A percentile compares a stretch with the other conserved stretches of the same genome.
Conservation (phyloP, 2,888 invertebrate genomes). For the Phalangium opilio region DNA sequence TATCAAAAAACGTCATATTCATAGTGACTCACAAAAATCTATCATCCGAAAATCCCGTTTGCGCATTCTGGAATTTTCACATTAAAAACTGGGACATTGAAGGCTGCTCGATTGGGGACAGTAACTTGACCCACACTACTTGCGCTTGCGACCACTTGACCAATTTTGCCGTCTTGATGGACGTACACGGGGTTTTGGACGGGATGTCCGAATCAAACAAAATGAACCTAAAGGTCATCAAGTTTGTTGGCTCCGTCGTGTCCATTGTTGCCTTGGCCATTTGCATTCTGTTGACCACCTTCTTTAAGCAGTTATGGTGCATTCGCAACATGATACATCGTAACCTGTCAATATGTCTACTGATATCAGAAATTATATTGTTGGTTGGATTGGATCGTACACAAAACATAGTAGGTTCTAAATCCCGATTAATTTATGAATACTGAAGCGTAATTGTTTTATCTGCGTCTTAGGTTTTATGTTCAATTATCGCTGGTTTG, state of each 20-base stretch:
- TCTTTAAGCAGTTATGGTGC: conserved; percentile 5
- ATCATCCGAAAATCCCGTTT: conserved; percentile 7
- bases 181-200: conserved; percentile 5
- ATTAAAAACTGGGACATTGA: conserved; percentile 10
- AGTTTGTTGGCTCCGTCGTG: conserved; percentile 8
- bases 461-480: conserved; percentile 8
- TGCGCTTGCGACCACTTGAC: conserved; percentile 14
- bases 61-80: conserved; percentile 10
- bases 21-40: conserved; percentile 6
- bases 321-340: conserved; percentile 16
- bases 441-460: no score
- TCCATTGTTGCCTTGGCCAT: conserved; percentile 10
- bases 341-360: conserved; percentile 13
- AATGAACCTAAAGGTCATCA: conserved; percentile 7
- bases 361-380: conserved; percentile 14
- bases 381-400: conserved; percentile 15
- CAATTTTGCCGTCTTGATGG: conserved; percentile 14
- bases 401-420: conserved; percentile 13
- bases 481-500: conserved; percentile 15
- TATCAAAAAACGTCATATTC: conserved; percentile 1
- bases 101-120: conserved; percentile 7
- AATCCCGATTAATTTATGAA: no score
- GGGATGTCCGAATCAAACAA: conserved; percentile 1
- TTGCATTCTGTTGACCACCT: conserved; percentile 8
- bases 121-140: conserved; percentile 6